phyloP scores from a whole-genome alignment of 2,797 vertebrate species.

The Rhyacichthys aspro region DNA sequence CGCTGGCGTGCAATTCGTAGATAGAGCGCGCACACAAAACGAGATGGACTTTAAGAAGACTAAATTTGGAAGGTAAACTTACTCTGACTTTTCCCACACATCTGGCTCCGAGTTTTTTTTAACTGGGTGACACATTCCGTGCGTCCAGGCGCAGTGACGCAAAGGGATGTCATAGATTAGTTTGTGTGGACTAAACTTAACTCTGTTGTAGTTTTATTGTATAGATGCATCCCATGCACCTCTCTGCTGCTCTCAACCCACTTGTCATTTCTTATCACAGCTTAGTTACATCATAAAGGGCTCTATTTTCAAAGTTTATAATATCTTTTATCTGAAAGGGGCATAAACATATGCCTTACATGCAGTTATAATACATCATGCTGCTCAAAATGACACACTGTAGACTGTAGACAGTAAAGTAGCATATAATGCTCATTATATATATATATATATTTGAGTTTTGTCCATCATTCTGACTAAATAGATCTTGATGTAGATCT shows the following conservation, averaged over 20 bases:
- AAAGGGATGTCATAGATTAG: constrained; percentile 54
- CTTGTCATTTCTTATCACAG: neutral
- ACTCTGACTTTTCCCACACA: too few species aligned
- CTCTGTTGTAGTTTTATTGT: neutral
- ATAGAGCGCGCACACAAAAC: constrained; percentile 38
- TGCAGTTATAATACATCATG: too few species aligned
- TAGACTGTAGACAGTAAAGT: too few species aligned
- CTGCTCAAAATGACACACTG: too few species aligned
- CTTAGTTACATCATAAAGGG: neutral
- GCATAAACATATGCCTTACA: too few species aligned
- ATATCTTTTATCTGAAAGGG: too few species aligned
- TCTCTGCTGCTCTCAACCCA: too few species aligned
- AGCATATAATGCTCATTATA: too few species aligned
- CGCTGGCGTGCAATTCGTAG: constrained; percentile 29
- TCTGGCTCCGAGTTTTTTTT: constrained; percentile 5
- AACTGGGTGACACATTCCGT: constrained; percentile 24
- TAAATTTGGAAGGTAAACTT: constrained; percentile 86
- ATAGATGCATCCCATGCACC: neutral
- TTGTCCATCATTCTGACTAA: too few species aligned
- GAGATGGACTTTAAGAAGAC: constrained; percentile 82
- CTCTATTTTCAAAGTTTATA: too few species aligned
- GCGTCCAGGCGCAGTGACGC: constrained; percentile 57
- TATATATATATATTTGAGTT: too few species aligned
- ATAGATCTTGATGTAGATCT: too few species aligned
- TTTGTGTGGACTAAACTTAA: constrained; percentile 18